Base-by-base conservation (phyloP, 1,140 invertebrate genomes). In the Brachionus plicatilis region DNA sequence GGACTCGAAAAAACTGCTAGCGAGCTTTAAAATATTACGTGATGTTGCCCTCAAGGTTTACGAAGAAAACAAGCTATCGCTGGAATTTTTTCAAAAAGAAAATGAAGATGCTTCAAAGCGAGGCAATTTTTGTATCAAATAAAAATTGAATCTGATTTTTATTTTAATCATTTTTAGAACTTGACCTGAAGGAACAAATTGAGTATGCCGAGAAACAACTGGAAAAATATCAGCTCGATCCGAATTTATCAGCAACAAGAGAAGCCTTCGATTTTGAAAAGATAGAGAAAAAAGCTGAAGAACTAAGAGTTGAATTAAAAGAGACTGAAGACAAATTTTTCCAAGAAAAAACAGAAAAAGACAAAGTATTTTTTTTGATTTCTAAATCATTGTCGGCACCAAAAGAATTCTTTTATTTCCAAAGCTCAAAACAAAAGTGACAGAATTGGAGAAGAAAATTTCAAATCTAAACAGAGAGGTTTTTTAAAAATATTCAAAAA, bases 141-240 rank as follows among this genome's bases (percentile, higher is more conserved):
- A 8, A 24, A 47, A 43, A 76, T 24, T 76, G 0, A 50, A 43
- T 11, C 33, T 5, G 6, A 37, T 6, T 29, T 78, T 56, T 27
- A 20, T 24, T 78, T 24, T 37, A 14, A 50, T 8, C 8, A 8
- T 80, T 50, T 80, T 12, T 27, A 65, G 79, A 82, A 60, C 29
- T 37, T 65, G 79, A 82, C 17, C n/a, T 82, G 3, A 68, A 65
- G 24, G 79, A 82, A 82, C 37, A 82, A 47, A 43, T 82, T 2
- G 79, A 82, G 20, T 68, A 43, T 43, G 79, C 53, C 12, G 37
- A 82, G 45, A 82, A 65, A 68, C 79, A 82, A 47, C 20, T 82
- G 9, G 45, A 47, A 29, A 76, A 50, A 29, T 76, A 76, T 50
- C 72, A 76, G 29, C 43, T 50, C 27, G 72, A 76, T 50, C 72